Percentiles rank a stretch among this genome's conserved stretches.
phyloP scores from a whole-genome alignment of 1,140 invertebrate species.

The Anagrus nilaparvatae region DNA sequence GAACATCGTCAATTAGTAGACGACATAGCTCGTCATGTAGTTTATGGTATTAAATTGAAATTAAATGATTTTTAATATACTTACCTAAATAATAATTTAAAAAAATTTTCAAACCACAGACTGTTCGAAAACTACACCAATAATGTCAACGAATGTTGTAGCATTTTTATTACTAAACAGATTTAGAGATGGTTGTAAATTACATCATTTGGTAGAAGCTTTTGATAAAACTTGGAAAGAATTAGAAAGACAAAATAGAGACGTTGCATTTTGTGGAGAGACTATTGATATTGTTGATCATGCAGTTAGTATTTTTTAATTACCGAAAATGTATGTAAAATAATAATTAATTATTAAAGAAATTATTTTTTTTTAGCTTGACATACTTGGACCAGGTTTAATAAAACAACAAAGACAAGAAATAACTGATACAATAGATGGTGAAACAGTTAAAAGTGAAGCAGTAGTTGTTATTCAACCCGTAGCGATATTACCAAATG shows the following conservation, averaged over 20 bases:
- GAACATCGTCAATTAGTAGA: conserved; percentile 76
- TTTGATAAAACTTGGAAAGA: conserved; percentile 56
- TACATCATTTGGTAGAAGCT: conserved; percentile 49
- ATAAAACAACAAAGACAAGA: conserved; percentile 47
- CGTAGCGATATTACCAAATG: conserved; percentile 58
- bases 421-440: conserved; percentile 39
- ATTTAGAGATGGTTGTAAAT: conserved; percentile 58
- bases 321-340: conserved; percentile 21
- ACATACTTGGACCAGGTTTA: conserved; percentile 55
- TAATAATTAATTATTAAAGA: background rate
- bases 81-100: too few relatives aligned
- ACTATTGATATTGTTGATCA: conserved; percentile 64
- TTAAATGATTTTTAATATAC: background rate
- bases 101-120: conserved; percentile 56
- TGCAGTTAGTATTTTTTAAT: conserved; percentile 49
- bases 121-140: conserved; percentile 62
- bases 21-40: conserved; percentile 74
- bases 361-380: conserved; percentile 38
- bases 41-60: conserved; percentile 54
- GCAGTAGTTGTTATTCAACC: conserved; percentile 47
- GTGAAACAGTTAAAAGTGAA: conserved; percentile 24
- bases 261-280: conserved; percentile 70
- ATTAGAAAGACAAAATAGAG: conserved; percentile 48
- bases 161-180: conserved; percentile 73
- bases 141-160: conserved; percentile 85